Evolutionary conservation across 2,888 invertebrate species (phyloP).

Genomic region (Lycophotia porphyrea): DNA sequence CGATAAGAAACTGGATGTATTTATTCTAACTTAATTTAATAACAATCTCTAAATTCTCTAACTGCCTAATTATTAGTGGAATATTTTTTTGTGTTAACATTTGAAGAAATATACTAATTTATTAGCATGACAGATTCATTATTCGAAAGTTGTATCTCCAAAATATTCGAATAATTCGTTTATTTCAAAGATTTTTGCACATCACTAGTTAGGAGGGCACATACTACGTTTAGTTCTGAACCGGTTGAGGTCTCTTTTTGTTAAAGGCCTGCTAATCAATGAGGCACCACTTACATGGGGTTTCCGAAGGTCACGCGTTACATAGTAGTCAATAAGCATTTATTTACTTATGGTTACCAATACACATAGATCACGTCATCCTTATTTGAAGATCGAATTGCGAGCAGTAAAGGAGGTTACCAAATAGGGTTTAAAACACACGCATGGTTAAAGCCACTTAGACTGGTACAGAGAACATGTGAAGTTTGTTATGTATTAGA

Average conservation of each 20-base stretch:
- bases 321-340: constrained; percentile 17
- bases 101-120: not conserved
- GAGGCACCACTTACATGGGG: constrained; percentile 46
- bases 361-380: constrained; percentile 40
- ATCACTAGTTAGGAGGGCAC: constrained; percentile 58
- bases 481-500: no score
- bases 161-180: not conserved
- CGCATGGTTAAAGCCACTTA: not conserved
- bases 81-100: not conserved
- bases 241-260: constrained; percentile 56
- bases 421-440: not conserved
- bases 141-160: not conserved
- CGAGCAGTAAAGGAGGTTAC: not conserved
- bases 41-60: not conserved
- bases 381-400: constrained; percentile 15
- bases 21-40: not conserved
- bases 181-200: not conserved
- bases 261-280: constrained; percentile 59
- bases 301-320: constrained; percentile 49
- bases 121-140: not conserved
- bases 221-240: constrained; percentile 48
- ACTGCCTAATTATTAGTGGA: not conserved
- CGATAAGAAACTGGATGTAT: constrained; percentile 11
- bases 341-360: constrained; percentile 16
- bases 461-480: not conserved